phyloP scores from a whole-genome alignment of 2,797 vertebrate genomes.

The Chiloscyllium punctatum region DNA sequence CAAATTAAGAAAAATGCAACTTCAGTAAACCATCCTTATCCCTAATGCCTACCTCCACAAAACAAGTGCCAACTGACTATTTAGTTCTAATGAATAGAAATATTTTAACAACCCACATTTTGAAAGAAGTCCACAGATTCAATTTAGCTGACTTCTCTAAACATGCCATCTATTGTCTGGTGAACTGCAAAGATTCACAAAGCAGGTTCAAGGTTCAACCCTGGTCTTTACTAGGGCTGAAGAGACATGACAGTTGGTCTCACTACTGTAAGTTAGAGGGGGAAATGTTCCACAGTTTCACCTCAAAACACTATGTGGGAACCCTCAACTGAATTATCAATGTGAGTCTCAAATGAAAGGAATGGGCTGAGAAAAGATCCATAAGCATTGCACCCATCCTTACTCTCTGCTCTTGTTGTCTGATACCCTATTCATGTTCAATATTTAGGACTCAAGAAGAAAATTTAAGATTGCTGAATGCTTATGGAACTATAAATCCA shows the following conservation, averaged over 20 bases:
- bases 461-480: background rate
- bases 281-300: background rate
- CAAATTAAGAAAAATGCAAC: too few species aligned
- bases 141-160: background rate
- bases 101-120: too few species aligned
- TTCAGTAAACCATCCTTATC: too few species aligned
- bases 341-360: background rate
- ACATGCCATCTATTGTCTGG: background rate
- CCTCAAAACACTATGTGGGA: background rate
- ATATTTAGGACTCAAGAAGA: background rate
- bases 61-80: too few species aligned
- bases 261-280: background rate
- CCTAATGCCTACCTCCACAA: too few species aligned
- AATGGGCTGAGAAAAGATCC: background rate
- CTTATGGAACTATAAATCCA: background rate
- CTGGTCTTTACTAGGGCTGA: background rate
- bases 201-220: background rate
- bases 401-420: background rate
- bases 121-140: background rate
- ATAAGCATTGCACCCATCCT: background rate
- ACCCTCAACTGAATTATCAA: background rate
- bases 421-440: background rate
- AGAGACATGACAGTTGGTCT: background rate
- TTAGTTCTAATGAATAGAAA: too few species aligned
- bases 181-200: background rate